phyloP scores from a whole-genome alignment of 1,140 invertebrate genomes.

The Ceratosolen solmsi region DNA sequence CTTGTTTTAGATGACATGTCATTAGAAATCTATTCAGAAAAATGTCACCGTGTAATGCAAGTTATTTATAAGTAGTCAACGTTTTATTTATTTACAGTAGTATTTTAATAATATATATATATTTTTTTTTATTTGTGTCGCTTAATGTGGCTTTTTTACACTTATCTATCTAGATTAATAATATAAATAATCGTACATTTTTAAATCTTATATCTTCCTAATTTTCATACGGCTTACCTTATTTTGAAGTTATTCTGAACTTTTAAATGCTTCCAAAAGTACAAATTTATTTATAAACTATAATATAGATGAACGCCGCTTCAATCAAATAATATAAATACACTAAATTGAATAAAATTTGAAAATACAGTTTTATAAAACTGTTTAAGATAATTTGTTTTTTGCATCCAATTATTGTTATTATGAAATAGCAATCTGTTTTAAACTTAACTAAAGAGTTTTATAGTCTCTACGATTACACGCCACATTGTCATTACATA shows the following conservation, averaged over 20 bases:
- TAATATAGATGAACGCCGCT: not conserved
- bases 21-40: not conserved
- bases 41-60: constrained; percentile 13
- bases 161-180: too few species aligned
- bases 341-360: too few species aligned
- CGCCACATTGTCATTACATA: too few species aligned
- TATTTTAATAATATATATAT: not conserved
- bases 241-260: too few species aligned
- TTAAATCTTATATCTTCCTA: too few species aligned
- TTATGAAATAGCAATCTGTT: not conserved
- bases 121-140: too few species aligned
- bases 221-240: too few species aligned
- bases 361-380: too few species aligned
- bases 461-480: too few species aligned
- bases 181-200: too few species aligned
- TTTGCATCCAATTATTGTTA: constrained; percentile 21
- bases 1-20: not conserved
- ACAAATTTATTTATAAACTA: constrained; percentile 23
- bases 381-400: not conserved
- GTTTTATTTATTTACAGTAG: not conserved
- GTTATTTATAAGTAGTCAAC: not conserved
- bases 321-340: too few species aligned
- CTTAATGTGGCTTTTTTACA: too few species aligned
- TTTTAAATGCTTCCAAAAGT: constrained; percentile 60
- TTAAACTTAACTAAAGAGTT: constrained; percentile 37